phyloP scores from a whole-genome alignment of 2,113 vertebrate species.

The Zosterops pallidus region DNA sequence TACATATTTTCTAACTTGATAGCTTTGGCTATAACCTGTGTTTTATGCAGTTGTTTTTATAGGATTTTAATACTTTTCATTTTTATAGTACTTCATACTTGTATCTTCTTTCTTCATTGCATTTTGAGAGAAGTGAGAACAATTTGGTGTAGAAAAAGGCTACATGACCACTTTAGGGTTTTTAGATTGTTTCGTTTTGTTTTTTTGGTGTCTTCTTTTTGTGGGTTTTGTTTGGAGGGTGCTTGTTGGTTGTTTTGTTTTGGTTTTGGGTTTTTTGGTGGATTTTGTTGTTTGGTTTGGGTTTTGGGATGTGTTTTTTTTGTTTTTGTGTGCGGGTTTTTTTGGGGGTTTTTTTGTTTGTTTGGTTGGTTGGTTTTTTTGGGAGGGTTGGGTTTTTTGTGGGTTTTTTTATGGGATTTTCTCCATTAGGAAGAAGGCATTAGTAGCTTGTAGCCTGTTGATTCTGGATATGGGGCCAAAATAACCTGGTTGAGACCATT shows the following conservation, averaged over 20 bases:
- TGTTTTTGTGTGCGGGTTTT: not conserved
- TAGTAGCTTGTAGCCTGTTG: not conserved
- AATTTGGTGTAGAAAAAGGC: not conserved
- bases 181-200: not conserved
- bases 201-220: not conserved
- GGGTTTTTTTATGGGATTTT: not conserved
- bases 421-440: not conserved
- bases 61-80: not conserved
- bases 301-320: not conserved
- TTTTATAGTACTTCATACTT: not conserved
- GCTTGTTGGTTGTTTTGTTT: too few relatives aligned
- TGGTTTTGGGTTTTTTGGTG: not conserved
- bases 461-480: not conserved
- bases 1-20: not conserved
- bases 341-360: too few relatives aligned
- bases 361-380: not conserved
- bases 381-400: too few relatives aligned
- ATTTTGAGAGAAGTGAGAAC: not conserved
- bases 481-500: not conserved
- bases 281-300: not conserved
- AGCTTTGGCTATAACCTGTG: not conserved
- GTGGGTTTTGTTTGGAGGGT: not conserved
- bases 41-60: not conserved
- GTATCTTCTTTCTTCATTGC: not conserved
- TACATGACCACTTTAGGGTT: rapidly evolving